Percentiles rank a stretch among this genome's conserved stretches.
Conservation (phyloP, 2,113 vertebrate species). For the Choloepus hoffmanni region DNA sequence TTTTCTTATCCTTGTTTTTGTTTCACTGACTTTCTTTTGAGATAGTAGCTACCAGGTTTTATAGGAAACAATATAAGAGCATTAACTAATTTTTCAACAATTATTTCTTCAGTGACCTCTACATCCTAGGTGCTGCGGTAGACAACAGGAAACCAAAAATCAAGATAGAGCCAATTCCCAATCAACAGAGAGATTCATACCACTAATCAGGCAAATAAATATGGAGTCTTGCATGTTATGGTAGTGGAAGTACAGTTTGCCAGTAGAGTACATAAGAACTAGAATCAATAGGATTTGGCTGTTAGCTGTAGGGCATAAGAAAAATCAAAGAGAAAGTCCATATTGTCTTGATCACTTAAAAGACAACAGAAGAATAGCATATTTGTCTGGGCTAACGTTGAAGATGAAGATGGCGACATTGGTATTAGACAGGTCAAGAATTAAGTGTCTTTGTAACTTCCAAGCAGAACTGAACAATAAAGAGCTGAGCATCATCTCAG, state of each 20-base stretch:
- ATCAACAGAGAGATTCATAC: background rate
- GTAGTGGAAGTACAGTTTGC: background rate
- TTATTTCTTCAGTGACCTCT: background rate
- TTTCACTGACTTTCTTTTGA: slow-evolving; percentile 1
- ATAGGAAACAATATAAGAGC: background rate
- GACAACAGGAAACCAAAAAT: background rate
- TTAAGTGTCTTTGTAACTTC: background rate
- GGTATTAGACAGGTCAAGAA: background rate
- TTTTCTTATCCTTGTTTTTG: background rate
- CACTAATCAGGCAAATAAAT: background rate
- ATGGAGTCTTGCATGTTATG: background rate
- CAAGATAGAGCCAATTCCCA: background rate
- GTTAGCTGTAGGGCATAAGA: background rate
- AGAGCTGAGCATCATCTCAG: background rate
- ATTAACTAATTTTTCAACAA: background rate
- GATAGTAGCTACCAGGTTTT: background rate
- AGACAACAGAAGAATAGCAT: background rate
- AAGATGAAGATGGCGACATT: background rate
- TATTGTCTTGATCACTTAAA: background rate
- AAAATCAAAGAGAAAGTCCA: background rate
- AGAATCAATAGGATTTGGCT: background rate
- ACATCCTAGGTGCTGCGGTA: background rate
- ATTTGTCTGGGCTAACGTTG: background rate
- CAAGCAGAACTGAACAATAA: background rate
- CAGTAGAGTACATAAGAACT: background rate